Evolutionary conservation across 2,113 vertebrate genomes (phyloP), one percentile per base, ranked within the genome.

Genomic region (Sterrhoptilus dennistouni): DNA sequence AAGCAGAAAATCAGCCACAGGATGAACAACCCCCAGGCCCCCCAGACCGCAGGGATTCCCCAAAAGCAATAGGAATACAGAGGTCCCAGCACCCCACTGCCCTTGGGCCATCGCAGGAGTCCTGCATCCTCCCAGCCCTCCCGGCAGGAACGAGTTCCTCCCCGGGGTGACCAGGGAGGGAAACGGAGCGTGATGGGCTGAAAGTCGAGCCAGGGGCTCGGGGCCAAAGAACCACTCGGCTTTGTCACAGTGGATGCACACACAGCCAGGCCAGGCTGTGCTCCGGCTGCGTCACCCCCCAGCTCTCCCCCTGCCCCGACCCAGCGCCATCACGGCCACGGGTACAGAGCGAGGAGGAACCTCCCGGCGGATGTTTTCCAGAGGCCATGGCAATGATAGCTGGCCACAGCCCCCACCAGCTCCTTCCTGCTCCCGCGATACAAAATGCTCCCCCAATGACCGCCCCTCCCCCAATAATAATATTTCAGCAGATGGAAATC

Each of bases 151-250:
- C 3, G 12, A 23, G 53, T 35, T 65, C 75, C 49, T 91, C 36
- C 60, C 71, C 2, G 1, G 50, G 20, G 6, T 2, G 8, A 65
- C 33, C 29, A 8, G 31, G 31, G 36, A 75, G 77, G 49, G 87
- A 92, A 95, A 52, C 2, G 4, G 81, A 96, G 87, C 61, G 16
- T 49, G 89, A 89, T 40, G 53, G 61, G 45, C 81, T 82, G 89
- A 63, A 78, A 95, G 74, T 70, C 0, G 45, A 89, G 94, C 87
- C 83, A 25, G 89, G 25, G 60, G 72, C 93, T 44, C 1, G 5
- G 40, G 86, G 93, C 93, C 80, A 90, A 63, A 69, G 60, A 40
- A 64, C 31, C 5, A 0, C 63, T 70, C 4, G 12, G 83, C 71
- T 83, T 57, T 80, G 86, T 88, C 79, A 42, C 66, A 42, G 83